Percentiles rank a stretch among this genome's conserved stretches.
Conservation (phyloP, 2,113 vertebrate genomes). For the Monarcha castaneiventris region DNA sequence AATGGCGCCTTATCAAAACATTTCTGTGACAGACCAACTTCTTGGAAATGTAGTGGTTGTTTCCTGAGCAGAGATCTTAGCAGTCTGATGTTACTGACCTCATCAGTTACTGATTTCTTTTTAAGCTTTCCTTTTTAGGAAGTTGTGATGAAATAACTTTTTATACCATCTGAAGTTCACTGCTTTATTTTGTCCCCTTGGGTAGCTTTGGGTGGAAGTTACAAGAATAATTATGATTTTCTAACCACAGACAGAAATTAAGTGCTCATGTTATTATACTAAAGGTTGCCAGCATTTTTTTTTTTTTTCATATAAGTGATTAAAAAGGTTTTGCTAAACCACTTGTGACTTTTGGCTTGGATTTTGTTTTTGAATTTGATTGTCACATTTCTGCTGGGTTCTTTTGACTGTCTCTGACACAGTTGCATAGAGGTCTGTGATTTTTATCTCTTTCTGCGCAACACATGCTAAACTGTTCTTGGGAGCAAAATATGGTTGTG, state of each 20-base stretch:
- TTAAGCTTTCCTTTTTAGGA: background rate
- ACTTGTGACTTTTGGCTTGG: background rate
- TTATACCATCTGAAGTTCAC: background rate
- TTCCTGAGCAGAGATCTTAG: background rate
- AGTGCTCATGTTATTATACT: background rate
- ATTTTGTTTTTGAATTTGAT: background rate
- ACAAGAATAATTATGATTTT: background rate
- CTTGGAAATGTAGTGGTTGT: background rate
- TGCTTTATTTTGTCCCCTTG: background rate
- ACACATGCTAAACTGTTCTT: background rate
- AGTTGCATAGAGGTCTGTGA: background rate
- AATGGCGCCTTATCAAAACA: background rate
- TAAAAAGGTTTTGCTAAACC: background rate
- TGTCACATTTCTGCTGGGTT: background rate
- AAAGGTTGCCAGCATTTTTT: background rate
- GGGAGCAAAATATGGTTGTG: background rate
- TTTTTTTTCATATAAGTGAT: background rate
- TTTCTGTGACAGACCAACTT: background rate
- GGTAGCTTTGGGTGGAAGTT: background rate
- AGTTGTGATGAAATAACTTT: background rate
- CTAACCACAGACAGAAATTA: background rate
- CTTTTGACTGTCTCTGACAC: background rate
- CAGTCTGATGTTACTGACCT: background rate
- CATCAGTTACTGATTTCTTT: background rate
- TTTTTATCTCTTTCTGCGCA: background rate